These are phyloP conservation scores for Cephus runcator DNA, from an alignment of 2,888 invertebrate genomes.

Conservation along the genomic window DNA sequence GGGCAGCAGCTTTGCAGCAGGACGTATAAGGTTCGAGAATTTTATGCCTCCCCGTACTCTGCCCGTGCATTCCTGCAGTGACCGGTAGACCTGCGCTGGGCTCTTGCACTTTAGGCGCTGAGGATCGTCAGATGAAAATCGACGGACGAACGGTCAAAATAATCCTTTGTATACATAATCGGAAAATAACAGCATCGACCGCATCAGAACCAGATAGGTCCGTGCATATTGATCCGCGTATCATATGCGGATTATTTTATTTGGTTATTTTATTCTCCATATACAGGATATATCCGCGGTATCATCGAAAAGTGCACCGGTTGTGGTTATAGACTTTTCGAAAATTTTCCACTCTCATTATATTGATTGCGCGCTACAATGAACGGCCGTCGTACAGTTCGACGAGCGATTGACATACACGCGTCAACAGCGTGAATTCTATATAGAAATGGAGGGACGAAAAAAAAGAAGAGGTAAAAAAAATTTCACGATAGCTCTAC, in stretches of 20 bases:
- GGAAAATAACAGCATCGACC: neutral
- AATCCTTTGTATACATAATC: neutral
- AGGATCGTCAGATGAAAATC: neutral
- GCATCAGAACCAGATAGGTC: neutral
- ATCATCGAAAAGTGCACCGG: neutral
- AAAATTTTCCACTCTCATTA: neutral
- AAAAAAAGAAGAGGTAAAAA: neutral
- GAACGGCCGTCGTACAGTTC: neutral
- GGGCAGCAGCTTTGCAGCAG: neutral
- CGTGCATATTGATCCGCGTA: neutral
- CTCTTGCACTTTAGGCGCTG: neutral
- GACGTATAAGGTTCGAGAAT: neutral
- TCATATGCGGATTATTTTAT: neutral
- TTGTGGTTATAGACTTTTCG: neutral
- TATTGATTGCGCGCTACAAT: neutral
- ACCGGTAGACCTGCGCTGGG: neutral
- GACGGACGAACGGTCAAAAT: neutral
- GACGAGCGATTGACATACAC: neutral
- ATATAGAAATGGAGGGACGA: neutral
- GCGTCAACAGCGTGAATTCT: neutral
- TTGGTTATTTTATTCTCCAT: neutral
- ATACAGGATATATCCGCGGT: neutral
- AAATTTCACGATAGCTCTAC: neutral
- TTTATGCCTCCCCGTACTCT: neutral
- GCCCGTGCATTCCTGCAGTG: neutral